Conservation (phyloP, 2,113 vertebrate species). For the Xenopus tropicalis region UCB_Xtro_10.0 CM004451.2:27904001-27904500, state of each 20-base stretch:
- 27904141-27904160: slow-evolving; percentile 28
- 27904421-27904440: slow-evolving; percentile 58
- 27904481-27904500: slow-evolving; percentile 54
- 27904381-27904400: slow-evolving; percentile 66
- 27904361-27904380: slow-evolving; percentile 60
- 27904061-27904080: background rate
- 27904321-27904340: slow-evolving; percentile 57
- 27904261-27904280: slow-evolving; percentile 55
- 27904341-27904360: slow-evolving; percentile 57
- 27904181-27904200: slow-evolving; percentile 1
- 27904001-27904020: no score
- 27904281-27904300: slow-evolving; percentile 55
- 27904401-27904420: slow-evolving; percentile 54
- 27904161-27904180: slow-evolving; percentile 27
- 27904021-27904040: no score
- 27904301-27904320: slow-evolving; percentile 42
- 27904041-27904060: no score
- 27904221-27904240: slow-evolving; percentile 51
- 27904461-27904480: slow-evolving; percentile 58
- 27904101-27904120: slow-evolving; percentile 6
- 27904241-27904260: slow-evolving; percentile 46
- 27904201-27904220: background rate
- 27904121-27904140: slow-evolving; percentile 1
- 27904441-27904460: slow-evolving; percentile 62
- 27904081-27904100: slow-evolving; percentile 5